Percentiles rank a stretch among this genome's conserved stretches.
phyloP scores from a whole-genome alignment of 1,140 invertebrate species.

The Trichogramma pretiosum region DNA sequence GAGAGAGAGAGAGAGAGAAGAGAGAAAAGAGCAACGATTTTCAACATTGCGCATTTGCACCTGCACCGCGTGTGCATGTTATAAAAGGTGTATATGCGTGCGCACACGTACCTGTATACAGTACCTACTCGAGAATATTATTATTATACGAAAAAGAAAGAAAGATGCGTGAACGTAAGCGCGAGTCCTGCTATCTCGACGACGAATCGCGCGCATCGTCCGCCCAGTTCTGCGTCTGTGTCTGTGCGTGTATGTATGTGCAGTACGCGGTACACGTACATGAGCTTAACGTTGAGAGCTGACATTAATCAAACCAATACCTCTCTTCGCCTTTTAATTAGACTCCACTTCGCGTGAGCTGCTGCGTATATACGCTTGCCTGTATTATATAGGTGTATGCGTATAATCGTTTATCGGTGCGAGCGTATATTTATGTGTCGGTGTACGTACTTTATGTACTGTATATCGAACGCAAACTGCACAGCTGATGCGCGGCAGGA shows the following conservation, averaged over 20 bases:
- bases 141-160: not conserved
- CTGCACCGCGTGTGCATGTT: too few relatives aligned
- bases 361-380: not conserved
- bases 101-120: not conserved
- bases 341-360: slow-evolving; percentile 21
- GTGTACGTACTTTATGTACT: too few relatives aligned
- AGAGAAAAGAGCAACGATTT: too few relatives aligned
- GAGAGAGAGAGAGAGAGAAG: too few relatives aligned
- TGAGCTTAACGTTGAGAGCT: slow-evolving; percentile 20
- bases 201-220: not conserved
- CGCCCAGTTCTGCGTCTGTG: not conserved
- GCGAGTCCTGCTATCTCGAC: not conserved
- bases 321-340: slow-evolving; percentile 32
- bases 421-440: too few relatives aligned
- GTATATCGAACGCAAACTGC: too few relatives aligned
- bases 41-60: too few relatives aligned
- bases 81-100: not conserved
- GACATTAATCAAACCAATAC: slow-evolving; percentile 30
- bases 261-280: too few relatives aligned
- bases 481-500: too few relatives aligned
- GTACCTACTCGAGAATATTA: not conserved
- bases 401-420: too few relatives aligned
- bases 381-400: too few relatives aligned
- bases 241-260: too few relatives aligned
- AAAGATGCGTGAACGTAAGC: not conserved